phyloP scores from a whole-genome alignment of 2,888 invertebrate genomes.

The Toxonevra muliebris region DNA sequence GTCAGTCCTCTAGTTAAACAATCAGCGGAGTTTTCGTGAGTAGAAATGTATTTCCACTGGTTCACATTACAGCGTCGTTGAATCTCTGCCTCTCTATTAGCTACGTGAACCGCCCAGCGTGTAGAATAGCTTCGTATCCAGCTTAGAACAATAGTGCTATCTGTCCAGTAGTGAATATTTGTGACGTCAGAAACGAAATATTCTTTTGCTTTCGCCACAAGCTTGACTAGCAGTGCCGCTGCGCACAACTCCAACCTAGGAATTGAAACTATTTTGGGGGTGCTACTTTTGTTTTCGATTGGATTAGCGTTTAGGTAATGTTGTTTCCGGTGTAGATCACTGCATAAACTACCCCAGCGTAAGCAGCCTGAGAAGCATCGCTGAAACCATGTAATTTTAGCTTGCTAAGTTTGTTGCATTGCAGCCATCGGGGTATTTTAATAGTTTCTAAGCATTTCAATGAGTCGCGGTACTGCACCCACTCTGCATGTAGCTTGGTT shows the following conservation, averaged over 20 bases:
- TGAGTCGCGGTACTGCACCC: constrained; percentile 12
- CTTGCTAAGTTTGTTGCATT: not conserved
- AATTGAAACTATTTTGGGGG: not conserved
- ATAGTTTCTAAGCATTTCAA: constrained; percentile 20
- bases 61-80: not conserved
- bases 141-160: not conserved
- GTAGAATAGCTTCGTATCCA: constrained; percentile 4
- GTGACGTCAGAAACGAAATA: too few relatives aligned
- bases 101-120: constrained; percentile 2
- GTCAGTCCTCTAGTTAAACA: constrained; percentile 28
- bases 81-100: constrained; percentile 9
- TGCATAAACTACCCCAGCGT: not conserved
- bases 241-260: not conserved
- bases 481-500: too few relatives aligned
- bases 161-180: constrained; percentile 10
- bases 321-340: not conserved
- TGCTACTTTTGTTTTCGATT: not conserved
- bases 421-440: constrained; percentile 22
- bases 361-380: not conserved
- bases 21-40: constrained; percentile 25
- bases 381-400: not conserved
- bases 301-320: not conserved
- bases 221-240: too few relatives aligned
- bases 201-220: too few relatives aligned
- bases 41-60: not conserved